Evolutionary conservation across 1,140 invertebrate species (phyloP).

Genomic region (Bombyx mandarina): DNA sequence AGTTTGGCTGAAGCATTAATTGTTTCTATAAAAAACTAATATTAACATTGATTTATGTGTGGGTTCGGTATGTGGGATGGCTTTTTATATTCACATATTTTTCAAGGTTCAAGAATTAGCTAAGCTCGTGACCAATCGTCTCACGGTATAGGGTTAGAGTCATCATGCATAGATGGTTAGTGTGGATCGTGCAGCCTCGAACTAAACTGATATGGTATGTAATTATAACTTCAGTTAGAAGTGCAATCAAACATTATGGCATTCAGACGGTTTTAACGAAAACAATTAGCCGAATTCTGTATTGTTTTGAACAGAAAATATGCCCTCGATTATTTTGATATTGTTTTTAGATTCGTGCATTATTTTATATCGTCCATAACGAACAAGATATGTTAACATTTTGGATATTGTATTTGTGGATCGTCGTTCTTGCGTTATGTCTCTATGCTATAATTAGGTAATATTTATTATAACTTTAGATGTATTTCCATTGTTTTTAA

Average conservation of each 20-base stretch:
- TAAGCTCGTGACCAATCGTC: conserved; percentile 12
- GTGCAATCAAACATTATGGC: conserved; percentile 20
- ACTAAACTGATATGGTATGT: conserved; percentile 11
- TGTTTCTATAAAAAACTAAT: background rate
- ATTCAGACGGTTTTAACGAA: background rate
- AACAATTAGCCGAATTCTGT: background rate
- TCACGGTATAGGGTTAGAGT: background rate
- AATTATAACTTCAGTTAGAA: conserved; percentile 17
- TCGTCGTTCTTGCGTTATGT: too few species aligned
- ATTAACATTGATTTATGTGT: conserved; percentile 3
- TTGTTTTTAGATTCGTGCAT: too few species aligned
- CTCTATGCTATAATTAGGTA: too few species aligned
- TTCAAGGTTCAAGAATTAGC: conserved; percentile 13
- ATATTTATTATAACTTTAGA: too few species aligned
- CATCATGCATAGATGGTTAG: background rate
- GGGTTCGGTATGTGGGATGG: conserved; percentile 2
- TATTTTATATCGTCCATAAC: too few species aligned
- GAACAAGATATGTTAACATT: too few species aligned
- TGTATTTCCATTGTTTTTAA: too few species aligned
- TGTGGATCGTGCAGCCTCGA: conserved; percentile 18
- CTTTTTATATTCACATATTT: conserved; percentile 1
- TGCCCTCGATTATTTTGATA: background rate
- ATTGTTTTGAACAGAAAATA: too few species aligned
- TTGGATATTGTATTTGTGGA: too few species aligned
- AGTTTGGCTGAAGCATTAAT: conserved; percentile 19